These are phyloP conservation scores for Machaerirhynchus nigripectus DNA, from an alignment of 2,113 vertebrate species.

Conservation along the genomic window DNA sequence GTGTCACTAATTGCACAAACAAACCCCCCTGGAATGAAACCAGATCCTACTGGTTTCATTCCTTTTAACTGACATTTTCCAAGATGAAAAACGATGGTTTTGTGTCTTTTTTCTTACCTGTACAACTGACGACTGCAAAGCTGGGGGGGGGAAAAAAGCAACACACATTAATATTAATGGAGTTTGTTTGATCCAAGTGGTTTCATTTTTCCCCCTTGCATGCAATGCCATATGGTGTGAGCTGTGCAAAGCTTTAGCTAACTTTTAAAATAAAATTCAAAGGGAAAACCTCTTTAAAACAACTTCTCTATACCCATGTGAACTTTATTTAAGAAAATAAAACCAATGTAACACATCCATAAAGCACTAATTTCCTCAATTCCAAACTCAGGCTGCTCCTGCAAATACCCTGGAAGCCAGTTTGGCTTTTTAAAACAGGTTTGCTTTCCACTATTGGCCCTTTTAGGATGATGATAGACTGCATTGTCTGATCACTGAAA, in stretches of 20 bases:
- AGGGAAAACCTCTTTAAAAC: background rate
- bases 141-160: slow-evolving; percentile 50
- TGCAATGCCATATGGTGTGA: background rate
- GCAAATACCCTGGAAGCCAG: background rate
- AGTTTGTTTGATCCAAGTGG: background rate
- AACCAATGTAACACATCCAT: background rate
- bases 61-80: background rate
- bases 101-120: slow-evolving; percentile 76
- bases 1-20: background rate
- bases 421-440: background rate
- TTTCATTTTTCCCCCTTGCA: background rate
- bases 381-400: background rate
- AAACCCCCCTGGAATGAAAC: rapidly evolving
- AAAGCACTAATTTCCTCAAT: background rate
- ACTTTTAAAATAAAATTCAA: background rate
- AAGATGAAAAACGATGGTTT: background rate
- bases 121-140: slow-evolving; percentile 85
- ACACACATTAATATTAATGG: background rate
- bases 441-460: background rate
- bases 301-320: background rate
- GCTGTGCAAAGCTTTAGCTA: background rate
- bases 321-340: background rate
- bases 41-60: background rate
- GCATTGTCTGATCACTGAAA: background rate
- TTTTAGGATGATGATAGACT: background rate